A percentile compares a stretch with the other conserved stretches of the same genome.
phyloP scores from a whole-genome alignment of 2,888 invertebrate genomes.

The Pristionchus japonicus region DNA sequence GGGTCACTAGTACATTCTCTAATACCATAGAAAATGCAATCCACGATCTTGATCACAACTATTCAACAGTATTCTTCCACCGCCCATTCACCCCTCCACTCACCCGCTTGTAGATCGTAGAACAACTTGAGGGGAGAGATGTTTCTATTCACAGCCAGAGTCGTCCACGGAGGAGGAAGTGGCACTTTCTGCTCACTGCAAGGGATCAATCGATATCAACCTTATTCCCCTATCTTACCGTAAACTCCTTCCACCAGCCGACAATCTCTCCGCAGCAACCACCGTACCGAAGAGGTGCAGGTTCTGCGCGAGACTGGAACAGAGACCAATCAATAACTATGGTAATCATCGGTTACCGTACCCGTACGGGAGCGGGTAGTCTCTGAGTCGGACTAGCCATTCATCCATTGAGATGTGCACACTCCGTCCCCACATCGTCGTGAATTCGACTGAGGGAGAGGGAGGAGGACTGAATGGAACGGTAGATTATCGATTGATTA shows the following conservation, averaged over 20 bases:
- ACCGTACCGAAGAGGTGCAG: conserved; percentile 45
- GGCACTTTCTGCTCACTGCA: conserved; percentile 80
- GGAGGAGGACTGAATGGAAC: conserved; percentile 37
- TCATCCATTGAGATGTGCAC: conserved; percentile 87
- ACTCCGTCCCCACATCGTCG: conserved; percentile 91
- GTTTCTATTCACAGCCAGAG: conserved; percentile 85
- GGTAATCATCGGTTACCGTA: conserved; percentile 44
- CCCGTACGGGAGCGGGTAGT: conserved; percentile 91
- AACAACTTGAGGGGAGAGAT: conserved; percentile 97
- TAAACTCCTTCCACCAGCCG: conserved; percentile 42
- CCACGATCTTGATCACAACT: not conserved
- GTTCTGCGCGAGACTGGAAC: conserved; percentile 12
- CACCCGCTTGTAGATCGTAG: conserved; percentile 91
- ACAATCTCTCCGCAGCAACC: conserved; percentile 45
- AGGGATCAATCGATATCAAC: conserved; percentile 74
- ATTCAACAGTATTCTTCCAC: too few relatives aligned
- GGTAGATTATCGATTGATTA: not conserved
- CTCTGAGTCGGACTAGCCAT: conserved; percentile 90
- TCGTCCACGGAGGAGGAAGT: conserved; percentile 88
- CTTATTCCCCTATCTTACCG: not conserved
- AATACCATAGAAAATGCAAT: too few relatives aligned
- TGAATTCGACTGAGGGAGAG: conserved; percentile 31
- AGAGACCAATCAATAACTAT: not conserved
- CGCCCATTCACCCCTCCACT: too few relatives aligned
- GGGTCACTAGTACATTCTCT: too few relatives aligned